Percentiles rank a stretch among this genome's conserved stretches.
Conservation (phyloP, 92 coral and sea anemone genomes). For the Plumapathes pennacea region DNA sequence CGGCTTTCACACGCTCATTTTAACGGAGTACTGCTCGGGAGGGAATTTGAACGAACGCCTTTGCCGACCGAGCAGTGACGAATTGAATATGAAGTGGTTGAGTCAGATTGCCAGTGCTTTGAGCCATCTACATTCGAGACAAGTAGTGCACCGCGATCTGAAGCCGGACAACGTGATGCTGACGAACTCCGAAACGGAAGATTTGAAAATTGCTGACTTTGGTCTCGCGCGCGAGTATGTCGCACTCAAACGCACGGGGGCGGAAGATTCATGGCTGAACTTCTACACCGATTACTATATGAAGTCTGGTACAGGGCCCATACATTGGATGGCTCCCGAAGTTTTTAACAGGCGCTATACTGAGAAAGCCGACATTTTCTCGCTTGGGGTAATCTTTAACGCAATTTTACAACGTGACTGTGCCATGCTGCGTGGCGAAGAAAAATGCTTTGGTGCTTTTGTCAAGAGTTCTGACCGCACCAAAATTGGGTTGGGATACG, state of each 20-base stretch:
- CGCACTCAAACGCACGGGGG: conserved; percentile 25
- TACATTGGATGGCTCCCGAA: conserved; percentile 82
- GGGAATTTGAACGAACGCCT: conserved; percentile 72
- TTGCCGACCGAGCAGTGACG: conserved; percentile 55
- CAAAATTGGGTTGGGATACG: conserved; percentile 52
- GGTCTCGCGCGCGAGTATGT: conserved; percentile 70
- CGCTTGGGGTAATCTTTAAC: conserved; percentile 70
- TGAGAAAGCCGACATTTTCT: conserved; percentile 74
- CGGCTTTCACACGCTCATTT: conserved; percentile 27
- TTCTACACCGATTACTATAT: conserved; percentile 38
- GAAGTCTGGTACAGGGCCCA: conserved; percentile 55
- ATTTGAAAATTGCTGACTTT: conserved; percentile 80
- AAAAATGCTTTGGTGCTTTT: conserved; percentile 75
- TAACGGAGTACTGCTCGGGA: conserved; percentile 79
- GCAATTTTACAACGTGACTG: conserved; percentile 76
- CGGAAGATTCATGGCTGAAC: no score
- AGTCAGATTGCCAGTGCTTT: conserved; percentile 78
- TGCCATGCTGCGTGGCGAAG: conserved; percentile 22
- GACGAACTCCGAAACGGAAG: conserved; percentile 34
- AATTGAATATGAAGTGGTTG: conserved; percentile 70
- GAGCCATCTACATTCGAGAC: conserved; percentile 56
- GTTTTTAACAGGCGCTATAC: conserved; percentile 46
- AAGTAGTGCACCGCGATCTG: conserved; percentile 77
- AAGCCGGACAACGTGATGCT: conserved; percentile 83
- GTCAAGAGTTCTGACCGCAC: conserved; percentile 36